These are phyloP conservation scores for Semnopithecus entellus DNA, from an alignment of 2,113 vertebrate species.

Conservation along the genomic window DNA sequence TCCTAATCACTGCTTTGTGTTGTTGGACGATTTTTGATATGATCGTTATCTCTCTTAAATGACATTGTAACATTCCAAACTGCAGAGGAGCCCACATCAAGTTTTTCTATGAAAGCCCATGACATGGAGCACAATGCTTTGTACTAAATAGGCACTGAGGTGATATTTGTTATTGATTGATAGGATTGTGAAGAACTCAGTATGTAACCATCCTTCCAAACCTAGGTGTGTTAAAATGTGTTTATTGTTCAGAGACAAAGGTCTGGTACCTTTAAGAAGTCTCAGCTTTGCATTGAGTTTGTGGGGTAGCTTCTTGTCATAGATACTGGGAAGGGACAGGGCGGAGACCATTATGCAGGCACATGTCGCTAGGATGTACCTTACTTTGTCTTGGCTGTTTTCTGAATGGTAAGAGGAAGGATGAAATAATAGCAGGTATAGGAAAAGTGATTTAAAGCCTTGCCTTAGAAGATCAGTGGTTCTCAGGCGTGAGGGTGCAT, in stretches of 20 bases:
- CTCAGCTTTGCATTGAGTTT: slow-evolving; percentile 18
- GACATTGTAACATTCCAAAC: not conserved
- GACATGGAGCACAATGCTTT: not conserved
- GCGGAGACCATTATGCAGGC: not conserved
- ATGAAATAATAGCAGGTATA: slow-evolving; percentile 17
- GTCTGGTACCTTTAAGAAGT: slow-evolving; percentile 8
- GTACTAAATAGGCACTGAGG: not conserved
- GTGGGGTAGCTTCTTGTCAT: not conserved
- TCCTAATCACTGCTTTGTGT: not conserved
- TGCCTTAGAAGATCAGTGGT: not conserved
- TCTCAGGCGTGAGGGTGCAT: not conserved
- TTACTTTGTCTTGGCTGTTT: slow-evolving; percentile 33
- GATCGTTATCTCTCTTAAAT: not conserved
- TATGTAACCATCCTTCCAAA: slow-evolving; percentile 18
- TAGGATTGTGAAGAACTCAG: not conserved
- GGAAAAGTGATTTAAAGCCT: slow-evolving; percentile 13
- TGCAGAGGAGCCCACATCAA: not conserved
- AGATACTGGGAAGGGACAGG: not conserved
- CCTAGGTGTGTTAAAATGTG: not conserved
- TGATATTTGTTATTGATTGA: not conserved
- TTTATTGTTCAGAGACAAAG: slow-evolving; percentile 15
- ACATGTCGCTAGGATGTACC: not conserved
- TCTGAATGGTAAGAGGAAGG: slow-evolving; percentile 40
- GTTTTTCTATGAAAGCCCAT: not conserved
- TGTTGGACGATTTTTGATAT: not conserved